Conservation (phyloP, 2,888 invertebrate genomes). For the Cordilura impudica region DNA sequence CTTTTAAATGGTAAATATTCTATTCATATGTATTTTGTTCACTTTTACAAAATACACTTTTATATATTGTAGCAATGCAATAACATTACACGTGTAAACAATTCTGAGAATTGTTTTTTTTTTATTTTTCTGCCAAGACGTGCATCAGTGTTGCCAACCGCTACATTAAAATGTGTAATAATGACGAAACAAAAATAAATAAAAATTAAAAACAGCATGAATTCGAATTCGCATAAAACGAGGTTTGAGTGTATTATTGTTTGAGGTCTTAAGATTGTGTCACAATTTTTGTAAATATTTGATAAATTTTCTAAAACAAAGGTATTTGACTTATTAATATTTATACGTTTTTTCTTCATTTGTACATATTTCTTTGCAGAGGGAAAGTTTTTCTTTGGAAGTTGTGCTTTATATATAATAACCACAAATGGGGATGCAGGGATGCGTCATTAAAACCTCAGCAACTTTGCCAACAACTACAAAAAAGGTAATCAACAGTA, state of each 20-base stretch:
- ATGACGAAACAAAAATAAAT: too few species aligned
- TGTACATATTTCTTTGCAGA: not conserved
- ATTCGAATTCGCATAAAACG: too few species aligned
- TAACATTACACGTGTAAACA: too few species aligned
- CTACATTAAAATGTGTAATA: too few species aligned
- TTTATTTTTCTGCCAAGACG: too few species aligned
- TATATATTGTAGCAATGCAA: too few species aligned
- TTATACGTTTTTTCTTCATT: not conserved
- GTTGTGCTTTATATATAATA: not conserved
- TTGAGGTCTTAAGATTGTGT: conserved; percentile 20
- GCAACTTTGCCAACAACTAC: conserved; percentile 22
- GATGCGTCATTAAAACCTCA: conserved; percentile 60
- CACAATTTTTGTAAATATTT: conserved; percentile 5
- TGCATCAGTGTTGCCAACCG: too few species aligned
- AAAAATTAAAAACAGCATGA: too few species aligned
- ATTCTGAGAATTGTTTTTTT: too few species aligned
- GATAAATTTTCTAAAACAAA: not conserved
- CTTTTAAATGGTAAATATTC: too few species aligned
- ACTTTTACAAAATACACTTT: too few species aligned
- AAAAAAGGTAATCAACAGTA: conserved; percentile 44
- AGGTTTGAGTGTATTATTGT: conserved; percentile 31
- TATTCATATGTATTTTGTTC: too few species aligned
- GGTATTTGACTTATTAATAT: not conserved
- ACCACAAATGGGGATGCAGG: conserved; percentile 51
- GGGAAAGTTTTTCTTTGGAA: not conserved